Base-by-base conservation (phyloP, 2,888 invertebrate genomes). In the Hypselothyrea guttata region DNA sequence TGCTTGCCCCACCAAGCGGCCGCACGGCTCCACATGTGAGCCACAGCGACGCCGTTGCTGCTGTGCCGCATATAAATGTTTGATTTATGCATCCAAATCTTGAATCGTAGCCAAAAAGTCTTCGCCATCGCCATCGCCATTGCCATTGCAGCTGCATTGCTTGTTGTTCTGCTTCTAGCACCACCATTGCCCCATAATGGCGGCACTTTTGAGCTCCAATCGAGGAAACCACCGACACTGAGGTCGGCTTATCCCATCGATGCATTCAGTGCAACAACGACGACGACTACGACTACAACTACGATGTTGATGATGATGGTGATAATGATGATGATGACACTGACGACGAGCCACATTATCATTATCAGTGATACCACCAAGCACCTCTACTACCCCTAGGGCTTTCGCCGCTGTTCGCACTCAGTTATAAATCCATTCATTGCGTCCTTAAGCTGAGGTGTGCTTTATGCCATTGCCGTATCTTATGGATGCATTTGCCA, bases 11-110 rank as follows among this genome's bases (percentile, higher is more conserved):
- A 53, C 67, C 69, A 61, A 66, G 72, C 58, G 52, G 38, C 51
- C 5, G 22, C 22, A 22, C 30, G 34, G 53, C 57, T 63, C 67
- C 75, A 75, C 71, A 78, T 70, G 78, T 68, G 83, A 65, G 73
- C 77, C 83, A 66, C 59, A 78, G 71, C 85, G 75, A 71, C 71
- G 81, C 67, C 73, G 66, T 13, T 9, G 37, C 65, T 68, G 86
- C 86, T 83, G 84, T 64, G 77, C 86, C 83, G 83, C 75, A 78
- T 84, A 84, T 83, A 87, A 83, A 73, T 84, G 75, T 76, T 81
- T 87, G 87, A 87, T 87, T 88, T 87, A 87, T 87, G 88, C 74
- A 72, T 82, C 75, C 71, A 79, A 87, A 87, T 86, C 78, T 86
- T 84, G 84, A 87, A 79, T 86, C 86, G 76, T 75, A 87, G 86